Percentiles rank a stretch among this genome's conserved stretches.
These are phyloP conservation scores for Pipra filicauda DNA, from an alignment of 2,113 vertebrate genomes.

Conservation along the genomic window DNA sequence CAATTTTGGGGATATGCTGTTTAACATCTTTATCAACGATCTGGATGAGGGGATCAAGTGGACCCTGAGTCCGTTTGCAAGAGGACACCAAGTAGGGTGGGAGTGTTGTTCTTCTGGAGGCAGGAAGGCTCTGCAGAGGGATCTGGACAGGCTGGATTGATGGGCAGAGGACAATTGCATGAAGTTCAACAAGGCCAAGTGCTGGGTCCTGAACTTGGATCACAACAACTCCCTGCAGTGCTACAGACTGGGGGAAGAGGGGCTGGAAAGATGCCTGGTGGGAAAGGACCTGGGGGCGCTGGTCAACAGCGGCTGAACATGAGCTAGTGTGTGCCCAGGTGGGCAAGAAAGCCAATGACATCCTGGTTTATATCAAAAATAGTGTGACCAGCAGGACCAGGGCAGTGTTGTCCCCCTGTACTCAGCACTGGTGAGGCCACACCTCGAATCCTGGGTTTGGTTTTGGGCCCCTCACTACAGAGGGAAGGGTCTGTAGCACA, in stretches of 20 bases:
- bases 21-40: background rate
- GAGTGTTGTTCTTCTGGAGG: background rate
- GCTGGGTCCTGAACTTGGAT: background rate
- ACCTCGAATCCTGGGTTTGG: background rate
- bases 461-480: background rate
- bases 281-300: background rate
- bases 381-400: background rate
- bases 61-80: background rate
- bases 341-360: background rate
- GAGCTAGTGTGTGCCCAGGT: background rate
- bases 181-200: background rate
- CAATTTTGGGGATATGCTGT: background rate
- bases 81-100: background rate
- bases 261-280: background rate
- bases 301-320: fast-evolving
- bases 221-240: background rate
- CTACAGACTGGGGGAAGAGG: fast-evolving
- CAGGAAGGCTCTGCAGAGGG: background rate
- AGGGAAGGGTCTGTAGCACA: background rate
- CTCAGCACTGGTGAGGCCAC: fast-evolving
- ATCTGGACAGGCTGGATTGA: background rate
- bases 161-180: background rate
- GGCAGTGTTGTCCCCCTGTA: fast-evolving
- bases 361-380: background rate
- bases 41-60: background rate